Base-by-base conservation (phyloP, 2,113 vertebrate species). In the Felis chaus region DNA sequence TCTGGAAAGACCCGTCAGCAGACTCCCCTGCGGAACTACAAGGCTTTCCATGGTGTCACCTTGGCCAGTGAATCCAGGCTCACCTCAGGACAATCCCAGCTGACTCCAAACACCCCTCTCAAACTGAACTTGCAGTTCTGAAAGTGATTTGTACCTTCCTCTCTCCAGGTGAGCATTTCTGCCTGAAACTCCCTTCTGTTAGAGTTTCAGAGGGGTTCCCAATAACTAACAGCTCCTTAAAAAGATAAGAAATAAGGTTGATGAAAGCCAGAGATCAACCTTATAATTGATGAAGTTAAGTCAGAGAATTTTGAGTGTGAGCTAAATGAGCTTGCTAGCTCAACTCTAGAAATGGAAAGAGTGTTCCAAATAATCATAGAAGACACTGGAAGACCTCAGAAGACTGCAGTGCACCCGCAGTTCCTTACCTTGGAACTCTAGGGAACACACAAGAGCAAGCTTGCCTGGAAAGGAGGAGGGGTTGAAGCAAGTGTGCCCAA, bases 201-300 rank as follows among this genome's bases (percentile, higher is more conserved):
- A 53, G 45, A 74, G 41, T 81, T 39, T 89, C 69, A 14, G 19
- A 36, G 11, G 14, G 1, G 23, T 55, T 86, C 6, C 39, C 15
- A 48, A 5, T 65, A 78, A 81, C 21, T 71, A 82, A 53, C 10
- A 81, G 23, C 29, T 82, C 33, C 55, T 93, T 82, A 73, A 68
- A 27, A 53, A 23, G 18, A n/a, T 83, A 85, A 79, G n/a, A 95
- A 71, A 31, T 36, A 78, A 78, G 31, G 66, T 14, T 48, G 31
- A 85, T 61, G 25, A 36, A 90, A 95, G 16, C 27, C 36, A 95
- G 48, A 85, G 65, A 65, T 90, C 90, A 85, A 48, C 3, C 45
- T 78, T 71, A 36, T 31, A 63, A 41, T 53, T 78, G 69, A 84
- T 74, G 74, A 63, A 57, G 57, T 36, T 39, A 86, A 92, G 41